phyloP scores from a whole-genome alignment of 1,140 invertebrate genomes.

The Tachypleus tridentatus region DNA sequence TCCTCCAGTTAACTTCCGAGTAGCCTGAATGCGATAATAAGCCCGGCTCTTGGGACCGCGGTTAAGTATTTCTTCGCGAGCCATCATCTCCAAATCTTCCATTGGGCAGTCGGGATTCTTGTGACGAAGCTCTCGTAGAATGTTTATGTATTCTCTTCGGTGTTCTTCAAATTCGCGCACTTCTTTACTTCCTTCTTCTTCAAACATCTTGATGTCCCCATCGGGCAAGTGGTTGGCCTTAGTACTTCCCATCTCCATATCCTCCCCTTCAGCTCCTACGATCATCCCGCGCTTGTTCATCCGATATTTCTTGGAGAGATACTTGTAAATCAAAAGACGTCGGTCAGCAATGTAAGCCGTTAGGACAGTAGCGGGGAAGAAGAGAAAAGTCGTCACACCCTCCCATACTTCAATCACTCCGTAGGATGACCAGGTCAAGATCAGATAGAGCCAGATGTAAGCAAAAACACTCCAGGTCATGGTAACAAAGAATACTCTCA shows the following conservation, averaged over 20 bases:
- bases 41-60: conserved; percentile 88
- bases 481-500: conserved; percentile 94
- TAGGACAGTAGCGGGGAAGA: conserved; percentile 89
- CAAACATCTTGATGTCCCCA: conserved; percentile 32
- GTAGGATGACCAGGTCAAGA: conserved; percentile 69
- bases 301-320: conserved; percentile 72
- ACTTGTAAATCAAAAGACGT: conserved; percentile 77
- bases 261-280: conserved; percentile 56
- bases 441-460: conserved; percentile 97
- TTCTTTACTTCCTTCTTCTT: conserved; percentile 51
- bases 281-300: conserved; percentile 83
- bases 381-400: conserved; percentile 76
- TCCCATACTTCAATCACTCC: conserved; percentile 54
- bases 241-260: conserved; percentile 51
- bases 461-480: conserved; percentile 96
- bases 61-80: conserved; percentile 82
- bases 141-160: conserved; percentile 78
- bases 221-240: conserved; percentile 30
- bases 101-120: conserved; percentile 73
- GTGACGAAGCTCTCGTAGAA: conserved; percentile 73
- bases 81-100: conserved; percentile 82
- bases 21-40: conserved; percentile 76
- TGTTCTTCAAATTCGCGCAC: conserved; percentile 81
- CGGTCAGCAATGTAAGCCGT: conserved; percentile 93
- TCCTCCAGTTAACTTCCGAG: conserved; percentile 86